Conservation (phyloP, 2,888 invertebrate genomes). For the Orthosia incerta region DNA sequence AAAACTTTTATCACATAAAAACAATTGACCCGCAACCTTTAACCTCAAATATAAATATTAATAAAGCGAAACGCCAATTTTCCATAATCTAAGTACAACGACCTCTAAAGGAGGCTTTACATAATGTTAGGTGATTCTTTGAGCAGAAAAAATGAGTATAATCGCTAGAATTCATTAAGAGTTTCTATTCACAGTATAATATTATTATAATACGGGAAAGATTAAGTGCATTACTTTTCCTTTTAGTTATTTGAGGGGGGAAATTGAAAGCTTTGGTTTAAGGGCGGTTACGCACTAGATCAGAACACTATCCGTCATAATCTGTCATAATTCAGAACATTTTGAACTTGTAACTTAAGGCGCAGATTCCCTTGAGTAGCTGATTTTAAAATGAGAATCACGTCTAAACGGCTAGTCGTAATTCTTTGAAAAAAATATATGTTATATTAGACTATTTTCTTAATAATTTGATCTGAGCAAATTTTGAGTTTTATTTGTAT, state of each 20-base stretch:
- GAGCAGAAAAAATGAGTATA: conserved; percentile 57
- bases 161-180: conserved; percentile 57
- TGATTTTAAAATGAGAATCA: no score
- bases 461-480: no score
- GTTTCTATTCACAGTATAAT: conserved; percentile 24
- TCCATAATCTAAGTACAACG: conserved; percentile 61
- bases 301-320: no score
- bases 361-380: no score
- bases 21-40: conserved; percentile 42
- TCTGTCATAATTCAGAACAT: no score
- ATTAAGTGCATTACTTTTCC: conserved; percentile 19
- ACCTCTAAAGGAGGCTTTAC: conserved; percentile 59
- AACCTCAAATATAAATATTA: conserved; percentile 29
- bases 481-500: no score
- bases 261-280: conserved; percentile 40
- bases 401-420: no score
- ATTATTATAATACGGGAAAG: conserved; percentile 11
- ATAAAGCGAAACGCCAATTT: conserved; percentile 22
- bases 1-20: conserved; percentile 19
- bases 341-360: no score
- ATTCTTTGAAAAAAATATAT: no score
- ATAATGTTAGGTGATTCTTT: conserved; percentile 54
- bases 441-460: no score
- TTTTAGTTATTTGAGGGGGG: conserved; percentile 8
- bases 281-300: no score